phyloP scores from a whole-genome alignment of 2,888 invertebrate species.

The Cheilosia vernalis region DNA sequence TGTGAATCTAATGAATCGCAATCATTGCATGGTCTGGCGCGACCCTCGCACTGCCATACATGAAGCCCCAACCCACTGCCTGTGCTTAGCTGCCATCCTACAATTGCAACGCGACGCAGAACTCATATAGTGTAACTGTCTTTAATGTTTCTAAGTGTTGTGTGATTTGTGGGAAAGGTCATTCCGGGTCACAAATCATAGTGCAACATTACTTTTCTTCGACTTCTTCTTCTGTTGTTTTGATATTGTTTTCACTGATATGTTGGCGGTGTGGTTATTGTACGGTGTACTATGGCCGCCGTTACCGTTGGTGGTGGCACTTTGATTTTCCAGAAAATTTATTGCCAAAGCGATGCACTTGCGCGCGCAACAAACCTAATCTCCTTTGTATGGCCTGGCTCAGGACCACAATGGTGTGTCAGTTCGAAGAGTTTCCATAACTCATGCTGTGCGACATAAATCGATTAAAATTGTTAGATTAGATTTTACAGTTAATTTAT shows the following conservation, averaged over 20 bases:
- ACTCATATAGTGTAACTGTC: conserved; percentile 74
- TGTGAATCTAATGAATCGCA: conserved; percentile 75
- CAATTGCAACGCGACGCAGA: conserved; percentile 25
- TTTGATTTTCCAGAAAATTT: conserved; percentile 69
- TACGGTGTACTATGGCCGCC: conserved; percentile 34
- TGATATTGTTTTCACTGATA: conserved; percentile 71
- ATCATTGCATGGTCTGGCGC: conserved; percentile 67
- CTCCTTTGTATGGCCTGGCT: not conserved
- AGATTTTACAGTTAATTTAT: conserved; percentile 77
- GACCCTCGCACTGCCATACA: conserved; percentile 46
- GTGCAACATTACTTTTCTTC: conserved; percentile 36
- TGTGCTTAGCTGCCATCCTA: not conserved
- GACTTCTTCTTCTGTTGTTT: conserved; percentile 39
- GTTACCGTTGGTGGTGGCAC: conserved; percentile 68
- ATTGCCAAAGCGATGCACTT: conserved; percentile 71
- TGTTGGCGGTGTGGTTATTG: conserved; percentile 56
- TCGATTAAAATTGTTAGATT: conserved; percentile 77
- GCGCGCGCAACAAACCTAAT: conserved; percentile 42
- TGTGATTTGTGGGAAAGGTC: conserved; percentile 75
- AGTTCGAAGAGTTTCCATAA: conserved; percentile 71
- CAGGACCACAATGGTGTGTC: conserved; percentile 44
- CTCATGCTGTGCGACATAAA: conserved; percentile 77
- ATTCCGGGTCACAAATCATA: conserved; percentile 70
- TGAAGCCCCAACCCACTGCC: conserved; percentile 15
- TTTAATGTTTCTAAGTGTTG: conserved; percentile 74